phyloP scores from a whole-genome alignment of 2,797 vertebrate genomes.

The Amazona ochrocephala region DNA sequence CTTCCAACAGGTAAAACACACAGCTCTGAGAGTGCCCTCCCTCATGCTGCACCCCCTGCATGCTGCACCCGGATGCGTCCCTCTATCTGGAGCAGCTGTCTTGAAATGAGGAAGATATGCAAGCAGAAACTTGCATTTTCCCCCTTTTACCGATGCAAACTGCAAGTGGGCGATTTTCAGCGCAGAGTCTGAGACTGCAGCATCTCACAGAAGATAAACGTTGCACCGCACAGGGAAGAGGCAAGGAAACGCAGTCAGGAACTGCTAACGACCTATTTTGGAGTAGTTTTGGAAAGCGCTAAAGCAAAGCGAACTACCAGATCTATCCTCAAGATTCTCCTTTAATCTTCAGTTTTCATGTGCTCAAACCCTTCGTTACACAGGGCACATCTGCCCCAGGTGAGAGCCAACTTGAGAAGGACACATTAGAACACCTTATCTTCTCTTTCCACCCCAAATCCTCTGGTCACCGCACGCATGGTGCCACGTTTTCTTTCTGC shows the following conservation, averaged over 20 bases:
- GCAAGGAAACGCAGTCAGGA: background rate
- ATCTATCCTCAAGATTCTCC: background rate
- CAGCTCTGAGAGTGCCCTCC: fast-evolving
- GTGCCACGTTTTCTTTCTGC: background rate
- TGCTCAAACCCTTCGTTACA: background rate
- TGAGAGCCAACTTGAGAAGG: background rate
- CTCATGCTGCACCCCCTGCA: fast-evolving
- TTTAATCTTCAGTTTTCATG: background rate
- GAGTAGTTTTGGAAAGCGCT: background rate
- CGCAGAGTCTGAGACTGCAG: background rate
- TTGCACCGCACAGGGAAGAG: background rate
- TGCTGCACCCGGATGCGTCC: fast-evolving
- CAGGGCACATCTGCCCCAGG: background rate
- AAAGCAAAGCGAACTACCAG: background rate
- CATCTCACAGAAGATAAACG: background rate
- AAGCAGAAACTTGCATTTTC: background rate
- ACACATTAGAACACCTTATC: background rate
- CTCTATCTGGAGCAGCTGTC: background rate
- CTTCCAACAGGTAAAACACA: background rate
- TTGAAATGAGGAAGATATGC: background rate
- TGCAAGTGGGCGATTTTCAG: background rate
- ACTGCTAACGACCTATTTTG: background rate
- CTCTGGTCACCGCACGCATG: fast-evolving
- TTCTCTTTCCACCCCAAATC: background rate
- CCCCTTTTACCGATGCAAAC: background rate